phyloP scores from a whole-genome alignment of 1,140 invertebrate species.

The Acromyrmex heyeri region DNA sequence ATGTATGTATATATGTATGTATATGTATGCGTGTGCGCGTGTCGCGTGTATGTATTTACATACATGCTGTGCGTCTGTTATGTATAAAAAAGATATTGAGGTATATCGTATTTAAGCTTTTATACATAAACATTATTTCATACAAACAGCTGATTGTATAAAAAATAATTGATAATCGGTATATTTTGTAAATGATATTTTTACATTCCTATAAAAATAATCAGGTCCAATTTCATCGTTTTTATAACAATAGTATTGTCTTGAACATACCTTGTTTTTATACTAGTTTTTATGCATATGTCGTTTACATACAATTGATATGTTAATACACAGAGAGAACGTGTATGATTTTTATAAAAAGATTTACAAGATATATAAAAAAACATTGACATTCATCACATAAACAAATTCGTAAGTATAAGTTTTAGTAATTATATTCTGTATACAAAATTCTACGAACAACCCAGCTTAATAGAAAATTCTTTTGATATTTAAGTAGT shows the following conservation, averaged over 20 bases:
- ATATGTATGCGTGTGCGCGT: background rate
- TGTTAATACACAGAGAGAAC: conserved; percentile 17
- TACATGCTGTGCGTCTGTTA: background rate
- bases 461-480: conserved; percentile 40
- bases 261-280: conserved; percentile 66
- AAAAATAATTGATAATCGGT: conserved; percentile 66
- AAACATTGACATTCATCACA: conserved; percentile 33
- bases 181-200: conserved; percentile 73
- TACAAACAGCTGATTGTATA: conserved; percentile 30
- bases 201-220: conserved; percentile 82
- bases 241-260: conserved; percentile 59
- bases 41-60: background rate
- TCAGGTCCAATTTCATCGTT: conserved; percentile 67
- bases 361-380: conserved; percentile 61
- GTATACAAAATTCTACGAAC: background rate
- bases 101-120: conserved; percentile 49
- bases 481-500: conserved; percentile 49
- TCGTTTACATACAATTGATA: conserved; percentile 47
- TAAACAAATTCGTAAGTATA: conserved; percentile 50
- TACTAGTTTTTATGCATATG: conserved; percentile 53
- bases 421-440: conserved; percentile 24
- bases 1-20: conserved; percentile 57
- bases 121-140: conserved; percentile 23
- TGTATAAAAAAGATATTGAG: conserved; percentile 41
- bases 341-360: conserved; percentile 67